Base-by-base conservation (phyloP, 1,140 invertebrate genomes). In the Drosophila ananassae region DNA sequence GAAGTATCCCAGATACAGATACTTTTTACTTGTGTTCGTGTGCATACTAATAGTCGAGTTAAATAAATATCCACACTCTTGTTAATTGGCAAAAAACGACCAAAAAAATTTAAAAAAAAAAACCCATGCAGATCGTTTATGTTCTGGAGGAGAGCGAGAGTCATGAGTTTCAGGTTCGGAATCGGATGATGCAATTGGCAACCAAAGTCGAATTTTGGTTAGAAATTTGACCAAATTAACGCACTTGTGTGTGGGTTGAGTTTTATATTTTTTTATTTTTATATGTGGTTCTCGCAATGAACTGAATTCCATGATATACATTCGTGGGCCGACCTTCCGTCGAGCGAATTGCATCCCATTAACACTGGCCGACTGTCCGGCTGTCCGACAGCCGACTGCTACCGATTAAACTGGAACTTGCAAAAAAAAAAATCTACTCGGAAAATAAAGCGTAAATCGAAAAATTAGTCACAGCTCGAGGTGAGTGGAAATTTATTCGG, bases 11-110 rank as follows among this genome's bases (percentile, higher is more conserved):
- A 37, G 51, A 58, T 48, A 48, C 41, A 37, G 32, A 25, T 30
- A 78, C 22, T 21, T 13, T 41, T 9, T 25, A 37, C 12, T 10
- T 30, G 12, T 54, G 22, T 22, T 34, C 17, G 17, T 41, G 67
- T 52, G 50, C 21, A 60, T 76, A 80, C 64, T 60, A 83, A 72
- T 73, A 56, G 61, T 54, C 55, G 47, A 72, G 72, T 50, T 66
- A 73, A 84, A 68, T 68, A 76, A 83, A 61, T 61, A 80, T 55
- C 56, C 62, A 54, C 67, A 57, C 73, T 75, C 69, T 69, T 48
- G 80, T 81, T 84, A 84, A 84, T 84, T 84, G 77, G 62, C 52
- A 53, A 73, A 73, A 60, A 76, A 73, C 63, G 64, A 69, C 7
- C 30, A 5, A 78, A 32, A 30, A 17, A 44, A 22, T 17, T 2